Percentiles rank a stretch among this genome's conserved stretches.
phyloP scores from a whole-genome alignment of 2,797 vertebrate genomes.

The Sternotherus odoratus region DNA sequence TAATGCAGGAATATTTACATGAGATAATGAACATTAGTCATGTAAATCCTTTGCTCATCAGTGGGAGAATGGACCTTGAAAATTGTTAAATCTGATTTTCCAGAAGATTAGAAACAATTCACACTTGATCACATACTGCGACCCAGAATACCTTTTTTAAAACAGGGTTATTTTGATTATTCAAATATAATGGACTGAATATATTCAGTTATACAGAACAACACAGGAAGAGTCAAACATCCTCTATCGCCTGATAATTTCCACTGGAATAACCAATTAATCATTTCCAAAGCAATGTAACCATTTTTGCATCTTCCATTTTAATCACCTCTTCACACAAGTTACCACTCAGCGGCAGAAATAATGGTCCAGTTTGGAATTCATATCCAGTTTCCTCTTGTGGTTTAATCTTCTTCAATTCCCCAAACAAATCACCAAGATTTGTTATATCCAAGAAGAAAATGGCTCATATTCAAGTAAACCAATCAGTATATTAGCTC shows the following conservation, averaged over 20 bases:
- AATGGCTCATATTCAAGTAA: conserved; percentile 11
- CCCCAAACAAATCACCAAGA: neutral
- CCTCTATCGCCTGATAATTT: conserved; percentile 37
- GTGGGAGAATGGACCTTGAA: conserved; percentile 15
- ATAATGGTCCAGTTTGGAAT: conserved; percentile 29
- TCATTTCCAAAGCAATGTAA: conserved; percentile 12
- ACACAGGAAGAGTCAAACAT: conserved; percentile 57
- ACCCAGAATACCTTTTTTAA: conserved; percentile 1
- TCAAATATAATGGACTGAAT: conserved; percentile 50
- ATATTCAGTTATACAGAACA: conserved; percentile 61
- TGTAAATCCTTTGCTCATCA: conserved; percentile 52
- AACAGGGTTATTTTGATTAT: conserved; percentile 53
- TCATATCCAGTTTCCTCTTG: conserved; percentile 2
- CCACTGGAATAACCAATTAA: conserved; percentile 54
- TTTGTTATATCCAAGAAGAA: neutral
- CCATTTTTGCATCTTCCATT: conserved; percentile 40
- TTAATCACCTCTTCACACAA: conserved; percentile 47
- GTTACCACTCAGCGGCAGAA: conserved; percentile 10
- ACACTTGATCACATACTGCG: neutral
- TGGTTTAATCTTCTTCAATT: conserved; percentile 22
- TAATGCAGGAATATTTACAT: conserved; percentile 53
- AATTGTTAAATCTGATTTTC: conserved; percentile 66
- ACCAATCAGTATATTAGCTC: conserved; percentile 5
- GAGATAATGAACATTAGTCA: conserved; percentile 58
- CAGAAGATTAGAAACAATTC: conserved; percentile 42